These are phyloP conservation scores for Umimayanthus kanabou DNA, from an alignment of 92 coral and sea anemone genomes.

Conservation along the genomic window DNA sequence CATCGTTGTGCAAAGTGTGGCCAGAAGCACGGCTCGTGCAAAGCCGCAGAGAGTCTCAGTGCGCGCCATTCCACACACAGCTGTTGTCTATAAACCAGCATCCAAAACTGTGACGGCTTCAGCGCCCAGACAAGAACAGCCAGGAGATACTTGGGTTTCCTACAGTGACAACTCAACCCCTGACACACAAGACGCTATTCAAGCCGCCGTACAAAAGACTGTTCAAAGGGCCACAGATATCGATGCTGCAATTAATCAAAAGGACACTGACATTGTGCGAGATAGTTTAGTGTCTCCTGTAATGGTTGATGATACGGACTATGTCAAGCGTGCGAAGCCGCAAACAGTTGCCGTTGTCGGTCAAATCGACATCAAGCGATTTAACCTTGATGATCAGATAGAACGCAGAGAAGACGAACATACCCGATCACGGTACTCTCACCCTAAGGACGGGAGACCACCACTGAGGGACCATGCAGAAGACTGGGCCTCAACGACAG, in stretches of 20 bases:
- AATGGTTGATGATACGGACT: not conserved
- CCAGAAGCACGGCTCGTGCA: slow-evolving; percentile 27
- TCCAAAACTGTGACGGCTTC: not conserved
- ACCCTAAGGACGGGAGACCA: not conserved
- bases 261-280: not conserved
- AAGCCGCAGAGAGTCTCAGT: slow-evolving; percentile 27
- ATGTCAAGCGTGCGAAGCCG: not conserved
- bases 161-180: slow-evolving; percentile 25
- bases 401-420: not conserved
- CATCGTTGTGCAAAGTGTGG: slow-evolving; percentile 35
- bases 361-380: slow-evolving; percentile 8
- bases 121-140: not conserved
- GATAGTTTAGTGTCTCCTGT: not conserved
- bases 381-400: not conserved
- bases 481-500: not conserved
- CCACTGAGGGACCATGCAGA: not conserved
- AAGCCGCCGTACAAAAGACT: slow-evolving; percentile 9
- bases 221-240: slow-evolving; percentile 38
- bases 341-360: slow-evolving; percentile 17
- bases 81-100: slow-evolving; percentile 12
- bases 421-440: not conserved
- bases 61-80: slow-evolving; percentile 20
- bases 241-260: slow-evolving; percentile 7
- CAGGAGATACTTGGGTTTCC: slow-evolving; percentile 33
- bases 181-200: slow-evolving; percentile 5